A percentile compares a stretch with the other conserved stretches of the same genome.
Evolutionary conservation across 2,113 vertebrate species (phyloP).

Genomic region (Periophthalmodon schlosseri): DNA sequence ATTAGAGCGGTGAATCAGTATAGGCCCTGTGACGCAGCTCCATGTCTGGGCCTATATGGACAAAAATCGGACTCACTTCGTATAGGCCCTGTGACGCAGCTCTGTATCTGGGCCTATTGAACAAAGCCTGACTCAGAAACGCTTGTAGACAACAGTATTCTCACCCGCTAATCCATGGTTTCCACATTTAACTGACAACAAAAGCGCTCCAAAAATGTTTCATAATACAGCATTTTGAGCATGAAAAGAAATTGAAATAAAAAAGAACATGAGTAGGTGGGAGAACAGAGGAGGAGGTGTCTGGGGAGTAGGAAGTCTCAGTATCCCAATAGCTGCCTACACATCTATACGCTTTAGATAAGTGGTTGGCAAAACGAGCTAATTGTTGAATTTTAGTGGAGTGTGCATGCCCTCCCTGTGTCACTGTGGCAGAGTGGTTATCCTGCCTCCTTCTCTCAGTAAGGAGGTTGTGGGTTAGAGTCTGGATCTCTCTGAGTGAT

Average conservation of each 20-base stretch:
- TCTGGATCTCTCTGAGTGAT: too few species aligned
- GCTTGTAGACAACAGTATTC: background rate
- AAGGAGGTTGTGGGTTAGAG: too few species aligned
- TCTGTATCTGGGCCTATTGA: constrained; percentile 30
- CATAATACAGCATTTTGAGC: background rate
- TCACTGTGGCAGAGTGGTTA: too few species aligned
- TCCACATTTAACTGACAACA: constrained; percentile 21
- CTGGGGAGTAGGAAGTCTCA: background rate
- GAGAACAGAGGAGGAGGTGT: background rate
- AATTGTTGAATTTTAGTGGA: too few species aligned
- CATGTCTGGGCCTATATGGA: constrained; percentile 2
- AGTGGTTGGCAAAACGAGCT: too few species aligned
- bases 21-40: constrained; percentile 6
- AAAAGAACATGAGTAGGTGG: background rate
- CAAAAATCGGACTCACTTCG: too few species aligned
- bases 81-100: constrained; percentile 27
- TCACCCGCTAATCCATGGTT: constrained; percentile 25
- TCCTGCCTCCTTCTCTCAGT: too few species aligned
- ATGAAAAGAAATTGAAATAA: background rate
- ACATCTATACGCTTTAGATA: background rate
- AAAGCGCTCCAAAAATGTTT: constrained; percentile 20
- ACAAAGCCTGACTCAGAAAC: constrained; percentile 40
- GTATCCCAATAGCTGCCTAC: background rate
- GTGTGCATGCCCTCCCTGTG: too few species aligned
- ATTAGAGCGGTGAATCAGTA: constrained; percentile 2